phyloP scores from a whole-genome alignment of 2,113 vertebrate species.

The Columbina picui region DNA sequence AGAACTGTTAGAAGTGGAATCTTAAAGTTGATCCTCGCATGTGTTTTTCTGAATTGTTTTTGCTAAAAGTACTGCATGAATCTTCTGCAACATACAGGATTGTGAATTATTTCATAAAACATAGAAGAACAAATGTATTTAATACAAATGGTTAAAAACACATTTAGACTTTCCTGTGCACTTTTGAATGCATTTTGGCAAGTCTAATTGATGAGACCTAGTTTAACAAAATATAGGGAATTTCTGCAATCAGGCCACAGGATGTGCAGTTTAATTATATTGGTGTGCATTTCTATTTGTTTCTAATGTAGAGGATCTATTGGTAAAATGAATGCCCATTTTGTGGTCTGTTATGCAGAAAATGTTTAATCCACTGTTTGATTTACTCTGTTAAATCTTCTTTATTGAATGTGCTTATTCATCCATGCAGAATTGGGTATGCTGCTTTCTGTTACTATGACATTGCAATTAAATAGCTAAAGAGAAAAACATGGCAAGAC shows the following conservation, averaged over 20 bases:
- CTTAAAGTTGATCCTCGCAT: not conserved
- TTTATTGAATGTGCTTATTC: conserved; percentile 82
- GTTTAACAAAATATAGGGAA: conserved; percentile 67
- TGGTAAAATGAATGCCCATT: conserved; percentile 81
- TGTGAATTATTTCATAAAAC: conserved; percentile 7
- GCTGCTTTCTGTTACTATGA: conserved; percentile 81
- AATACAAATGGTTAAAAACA: not conserved
- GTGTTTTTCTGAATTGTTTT: not conserved
- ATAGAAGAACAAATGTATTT: not conserved
- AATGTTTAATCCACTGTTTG: conserved; percentile 82
- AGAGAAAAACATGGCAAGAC: conserved; percentile 70
- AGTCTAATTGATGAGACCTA: conserved; percentile 62
- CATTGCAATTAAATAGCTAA: conserved; percentile 80
- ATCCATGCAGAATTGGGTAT: conserved; percentile 77
- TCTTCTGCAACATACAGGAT: not conserved
- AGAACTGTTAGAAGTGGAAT: not conserved
- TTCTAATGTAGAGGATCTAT: conserved; percentile 71
- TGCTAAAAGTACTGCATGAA: conserved; percentile 1
- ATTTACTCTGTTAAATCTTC: conserved; percentile 83
- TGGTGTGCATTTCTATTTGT: conserved; percentile 74
- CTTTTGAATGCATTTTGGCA: conserved; percentile 43
- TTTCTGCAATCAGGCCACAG: conserved; percentile 62
- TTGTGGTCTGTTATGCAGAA: conserved; percentile 85
- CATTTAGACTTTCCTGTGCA: not conserved
- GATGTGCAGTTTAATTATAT: conserved; percentile 75